Conservation (phyloP, 53 echinoderm and acorn worm species). For the Mesocentrotus franciscanus region DNA sequence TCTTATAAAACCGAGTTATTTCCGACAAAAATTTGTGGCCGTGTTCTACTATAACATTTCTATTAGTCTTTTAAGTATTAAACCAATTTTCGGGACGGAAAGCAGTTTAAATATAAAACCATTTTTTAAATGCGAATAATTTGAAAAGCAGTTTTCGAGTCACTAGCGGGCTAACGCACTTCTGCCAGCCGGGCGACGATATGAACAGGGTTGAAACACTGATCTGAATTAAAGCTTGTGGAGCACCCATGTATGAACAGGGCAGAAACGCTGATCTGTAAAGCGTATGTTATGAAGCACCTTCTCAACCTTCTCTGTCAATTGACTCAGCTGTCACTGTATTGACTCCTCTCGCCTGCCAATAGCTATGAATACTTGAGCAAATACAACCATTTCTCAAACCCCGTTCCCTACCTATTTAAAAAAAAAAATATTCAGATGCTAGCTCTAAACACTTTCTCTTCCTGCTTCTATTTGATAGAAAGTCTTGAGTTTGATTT, state of each 20-base stretch:
- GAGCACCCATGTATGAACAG: background rate
- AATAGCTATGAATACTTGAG: constrained; percentile 7
- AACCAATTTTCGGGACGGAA: too few relatives aligned
- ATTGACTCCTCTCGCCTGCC: constrained; percentile 53
- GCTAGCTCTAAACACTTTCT: background rate
- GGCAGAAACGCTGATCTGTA: background rate
- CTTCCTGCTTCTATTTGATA: background rate
- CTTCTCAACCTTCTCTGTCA: constrained; percentile 38
- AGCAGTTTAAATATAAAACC: too few relatives aligned
- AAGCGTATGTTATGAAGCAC: constrained; percentile 18
- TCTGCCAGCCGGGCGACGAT: too few relatives aligned
- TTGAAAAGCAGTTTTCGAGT: too few relatives aligned
- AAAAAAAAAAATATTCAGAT: background rate
- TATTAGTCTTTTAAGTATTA: too few relatives aligned
- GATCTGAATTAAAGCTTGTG: background rate
- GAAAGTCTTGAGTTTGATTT: background rate
- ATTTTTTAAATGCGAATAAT: too few relatives aligned
- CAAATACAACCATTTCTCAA: constrained; percentile 40
- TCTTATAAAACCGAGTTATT: too few relatives aligned
- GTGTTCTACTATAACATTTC: too few relatives aligned
- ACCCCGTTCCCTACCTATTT: background rate
- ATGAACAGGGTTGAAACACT: background rate
- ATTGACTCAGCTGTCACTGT: constrained; percentile 63
- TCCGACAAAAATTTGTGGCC: too few relatives aligned
- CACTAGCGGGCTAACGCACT: too few relatives aligned